phyloP scores from a whole-genome alignment of 2,888 invertebrate species.

The Lydus trimaculatus region DNA sequence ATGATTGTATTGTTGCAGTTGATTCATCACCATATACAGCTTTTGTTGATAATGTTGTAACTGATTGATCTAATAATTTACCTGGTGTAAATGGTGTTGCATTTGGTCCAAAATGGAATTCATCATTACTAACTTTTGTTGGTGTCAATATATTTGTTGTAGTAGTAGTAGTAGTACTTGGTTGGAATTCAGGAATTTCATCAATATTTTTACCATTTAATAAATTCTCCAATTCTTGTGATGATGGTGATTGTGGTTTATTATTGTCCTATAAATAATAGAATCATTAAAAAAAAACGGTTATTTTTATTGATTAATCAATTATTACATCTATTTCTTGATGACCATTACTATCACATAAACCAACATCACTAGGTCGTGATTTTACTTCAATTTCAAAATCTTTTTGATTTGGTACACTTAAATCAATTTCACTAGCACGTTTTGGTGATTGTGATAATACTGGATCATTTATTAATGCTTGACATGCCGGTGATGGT shows the following conservation, averaged over 20 bases:
- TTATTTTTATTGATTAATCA: too few relatives aligned
- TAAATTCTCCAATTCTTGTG: constrained; percentile 56
- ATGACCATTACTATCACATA: constrained; percentile 64
- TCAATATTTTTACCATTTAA: constrained; percentile 60
- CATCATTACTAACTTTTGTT: constrained; percentile 54
- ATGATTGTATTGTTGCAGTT: constrained; percentile 45
- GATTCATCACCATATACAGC: constrained; percentile 65
- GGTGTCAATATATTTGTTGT: constrained; percentile 40
- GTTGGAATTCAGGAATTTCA: constrained; percentile 58
- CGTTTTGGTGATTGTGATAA: constrained; percentile 78
- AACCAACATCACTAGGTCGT: constrained; percentile 68
- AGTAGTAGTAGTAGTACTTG: constrained; percentile 47
- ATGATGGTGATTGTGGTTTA: constrained; percentile 48
- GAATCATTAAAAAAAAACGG: background rate
- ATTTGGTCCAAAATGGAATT: constrained; percentile 70
- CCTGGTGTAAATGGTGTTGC: constrained; percentile 61
- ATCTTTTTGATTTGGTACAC: constrained; percentile 67
- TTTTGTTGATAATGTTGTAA: constrained; percentile 61
- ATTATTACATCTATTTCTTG: constrained; percentile 57
- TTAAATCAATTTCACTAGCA: constrained; percentile 67
- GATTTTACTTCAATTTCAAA: constrained; percentile 70
- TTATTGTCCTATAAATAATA: constrained; percentile 40
- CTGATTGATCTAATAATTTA: constrained; percentile 60
- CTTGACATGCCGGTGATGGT: constrained; percentile 58
- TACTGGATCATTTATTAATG: constrained; percentile 57